Conservation (phyloP, 2,888 invertebrate genomes). For the Nephrotoma flavescens region DNA sequence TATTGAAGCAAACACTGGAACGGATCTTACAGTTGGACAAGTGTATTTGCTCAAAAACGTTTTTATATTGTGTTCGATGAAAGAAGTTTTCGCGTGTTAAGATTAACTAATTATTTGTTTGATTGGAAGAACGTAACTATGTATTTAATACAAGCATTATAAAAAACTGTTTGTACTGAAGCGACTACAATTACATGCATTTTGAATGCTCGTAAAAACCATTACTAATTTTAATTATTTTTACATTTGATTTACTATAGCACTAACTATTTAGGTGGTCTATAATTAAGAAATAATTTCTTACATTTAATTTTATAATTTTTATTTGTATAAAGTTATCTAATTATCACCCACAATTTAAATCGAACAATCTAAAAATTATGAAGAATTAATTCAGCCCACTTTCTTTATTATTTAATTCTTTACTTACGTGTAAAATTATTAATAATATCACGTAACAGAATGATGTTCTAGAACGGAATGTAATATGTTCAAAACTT, state of each 20-base stretch:
- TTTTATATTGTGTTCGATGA: no score
- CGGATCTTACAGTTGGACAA: no score
- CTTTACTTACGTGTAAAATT: background rate
- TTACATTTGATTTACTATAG: background rate
- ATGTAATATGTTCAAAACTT: background rate
- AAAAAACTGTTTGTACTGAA: no score
- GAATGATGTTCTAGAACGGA: background rate
- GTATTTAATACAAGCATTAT: no score
- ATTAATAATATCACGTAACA: background rate
- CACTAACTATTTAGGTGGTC: background rate
- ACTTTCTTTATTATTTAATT: background rate
- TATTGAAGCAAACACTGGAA: no score
- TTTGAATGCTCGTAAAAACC: background rate
- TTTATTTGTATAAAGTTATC: background rate
- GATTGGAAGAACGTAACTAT: no score
- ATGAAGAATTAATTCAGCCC: background rate
- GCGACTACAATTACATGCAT: no score
- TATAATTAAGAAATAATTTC: background rate
- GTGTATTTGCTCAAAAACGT: no score
- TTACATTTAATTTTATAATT: background rate
- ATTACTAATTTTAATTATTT: background rate
- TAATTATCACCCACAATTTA: background rate
- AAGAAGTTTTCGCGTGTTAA: no score
- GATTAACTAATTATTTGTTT: no score
- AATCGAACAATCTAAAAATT: background rate